Conservation (phyloP, 2,888 invertebrate genomes). For the Morpho deidamia region DNA sequence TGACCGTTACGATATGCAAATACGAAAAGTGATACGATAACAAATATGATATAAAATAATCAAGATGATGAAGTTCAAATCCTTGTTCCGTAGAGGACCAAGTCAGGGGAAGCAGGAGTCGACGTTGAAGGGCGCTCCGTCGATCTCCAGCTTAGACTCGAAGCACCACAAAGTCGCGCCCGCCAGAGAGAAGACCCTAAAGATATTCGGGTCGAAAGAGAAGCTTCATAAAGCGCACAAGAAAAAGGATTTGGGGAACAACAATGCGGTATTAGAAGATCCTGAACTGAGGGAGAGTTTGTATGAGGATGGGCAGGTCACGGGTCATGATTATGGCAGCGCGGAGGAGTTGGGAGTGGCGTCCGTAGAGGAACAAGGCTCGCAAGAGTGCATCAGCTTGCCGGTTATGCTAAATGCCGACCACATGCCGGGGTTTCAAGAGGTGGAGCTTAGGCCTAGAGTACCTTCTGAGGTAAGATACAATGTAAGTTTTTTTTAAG, state of each 20-base stretch:
- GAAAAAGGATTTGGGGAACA: conserved; percentile 68
- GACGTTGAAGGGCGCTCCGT: conserved; percentile 80
- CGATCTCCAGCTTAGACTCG: conserved; percentile 81
- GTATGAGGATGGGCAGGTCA: conserved; percentile 55
- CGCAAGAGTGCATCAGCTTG: conserved; percentile 70
- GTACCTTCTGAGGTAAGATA: conserved; percentile 64
- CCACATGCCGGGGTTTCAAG: conserved; percentile 71
- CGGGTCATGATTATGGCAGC: conserved; percentile 60
- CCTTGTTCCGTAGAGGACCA: conserved; percentile 93
- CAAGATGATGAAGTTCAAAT: conserved; percentile 95
- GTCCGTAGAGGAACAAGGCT: conserved; percentile 62
- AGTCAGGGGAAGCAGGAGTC: conserved; percentile 76
- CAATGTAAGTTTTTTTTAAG: background rate
- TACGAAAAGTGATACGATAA: conserved; percentile 64
- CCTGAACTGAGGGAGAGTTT: conserved; percentile 57
- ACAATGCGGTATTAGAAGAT: conserved; percentile 72
- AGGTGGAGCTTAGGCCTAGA: conserved; percentile 64
- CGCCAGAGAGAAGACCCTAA: conserved; percentile 62
- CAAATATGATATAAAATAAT: conserved; percentile 47
- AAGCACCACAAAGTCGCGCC: conserved; percentile 78
- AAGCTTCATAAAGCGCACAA: conserved; percentile 71
- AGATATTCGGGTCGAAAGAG: conserved; percentile 75
- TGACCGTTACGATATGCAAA: conserved; percentile 36
- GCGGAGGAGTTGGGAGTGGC: conserved; percentile 60
- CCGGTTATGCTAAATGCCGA: conserved; percentile 69